Evolutionary conservation across 2,797 vertebrate genomes (phyloP).

Genomic region (Sebastes jordani): DNA sequence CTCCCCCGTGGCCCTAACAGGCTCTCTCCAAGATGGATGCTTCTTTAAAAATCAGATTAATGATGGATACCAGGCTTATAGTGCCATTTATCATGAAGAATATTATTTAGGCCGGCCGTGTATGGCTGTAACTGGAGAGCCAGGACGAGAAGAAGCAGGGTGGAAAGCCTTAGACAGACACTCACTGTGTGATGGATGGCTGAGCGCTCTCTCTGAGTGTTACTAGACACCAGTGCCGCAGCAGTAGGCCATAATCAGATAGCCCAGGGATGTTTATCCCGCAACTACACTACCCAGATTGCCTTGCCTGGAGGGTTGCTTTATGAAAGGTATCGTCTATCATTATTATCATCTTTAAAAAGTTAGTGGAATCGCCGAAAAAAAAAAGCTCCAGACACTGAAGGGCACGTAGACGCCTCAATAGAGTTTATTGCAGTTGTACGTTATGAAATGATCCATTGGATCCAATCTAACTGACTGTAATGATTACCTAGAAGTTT

Average conservation of each 20-base stretch:
- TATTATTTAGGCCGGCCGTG: constrained; percentile 99
- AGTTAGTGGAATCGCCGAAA: constrained; percentile 50
- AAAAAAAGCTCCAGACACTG: constrained; percentile 11
- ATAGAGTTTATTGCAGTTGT: constrained; percentile 42
- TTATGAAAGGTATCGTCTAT: constrained; percentile 71
- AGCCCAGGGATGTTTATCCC: constrained; percentile 84
- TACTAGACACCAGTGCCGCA: constrained; percentile 87
- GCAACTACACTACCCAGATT: constrained; percentile 80
- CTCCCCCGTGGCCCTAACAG: constrained; percentile 93
- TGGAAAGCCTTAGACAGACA: constrained; percentile 86
- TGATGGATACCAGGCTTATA: constrained; percentile 95
- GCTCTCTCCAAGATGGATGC: constrained; percentile 97
- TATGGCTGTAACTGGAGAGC: constrained; percentile 99
- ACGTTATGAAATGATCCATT: constrained; percentile 39
- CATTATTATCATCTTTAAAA: constrained; percentile 73
- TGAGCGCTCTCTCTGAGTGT: constrained; percentile 91
- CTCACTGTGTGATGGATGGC: constrained; percentile 91
- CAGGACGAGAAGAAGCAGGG: constrained; percentile 90
- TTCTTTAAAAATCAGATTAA: constrained; percentile 99
- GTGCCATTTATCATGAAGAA: constrained; percentile 99
- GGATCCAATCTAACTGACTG: constrained; percentile 32
- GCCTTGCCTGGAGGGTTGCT: constrained; percentile 74
- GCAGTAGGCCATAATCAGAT: constrained; percentile 85
- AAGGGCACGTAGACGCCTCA: constrained; percentile 14
- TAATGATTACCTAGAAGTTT: constrained; percentile 53